Evolutionary conservation across 2,888 invertebrate species (phyloP), one percentile per base, ranked within the genome.

Genomic region (Nymphalis polychloros): DNA sequence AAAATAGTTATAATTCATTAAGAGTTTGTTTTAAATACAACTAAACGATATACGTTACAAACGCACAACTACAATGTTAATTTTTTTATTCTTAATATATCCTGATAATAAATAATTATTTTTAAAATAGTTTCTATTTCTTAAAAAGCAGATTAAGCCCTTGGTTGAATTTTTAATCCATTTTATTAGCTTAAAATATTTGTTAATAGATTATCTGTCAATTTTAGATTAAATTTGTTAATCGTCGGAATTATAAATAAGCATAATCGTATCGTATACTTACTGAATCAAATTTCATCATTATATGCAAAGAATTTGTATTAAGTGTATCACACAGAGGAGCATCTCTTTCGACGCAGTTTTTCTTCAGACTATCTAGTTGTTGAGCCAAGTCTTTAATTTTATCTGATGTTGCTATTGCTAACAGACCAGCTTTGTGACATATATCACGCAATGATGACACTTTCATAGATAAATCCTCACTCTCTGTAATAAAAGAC

Each of bases 271-370:
- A 27, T 8, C 16, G 10, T 27, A 27, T 47, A 67, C 70, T 77
- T 79, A 95, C 95, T 89, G 94, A 91, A 75, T 95, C 94, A 74
- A 95, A 93, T 60, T 93, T 92, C 78, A 95, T 93, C 68, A 93
- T 92, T 68, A 95, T 89, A 73, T 95, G 95, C 74, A 97, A 93
- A 52, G 95, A 95, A 72, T 95, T 92, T 64, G 95, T 94, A 80
- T 96, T 95, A 74, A 97, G 90, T 17, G 96, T 96, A 75, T 96
- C 96, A 83, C 97, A 97, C 1, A 97, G 93, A 55, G 95, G 94
- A 41, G 95, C 93, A 86, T 97, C 97, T 77, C 95, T 94, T 65
- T 92, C 86, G 61, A 93, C 91, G 83, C 97, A 97, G 78, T 95
- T 94, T 76, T 95, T 94, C 80, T 94, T 92, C 52, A 94, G 83